Evolutionary conservation across 2,888 invertebrate genomes (phyloP).

Genomic region (Xestoiulus laeticollis): DNA sequence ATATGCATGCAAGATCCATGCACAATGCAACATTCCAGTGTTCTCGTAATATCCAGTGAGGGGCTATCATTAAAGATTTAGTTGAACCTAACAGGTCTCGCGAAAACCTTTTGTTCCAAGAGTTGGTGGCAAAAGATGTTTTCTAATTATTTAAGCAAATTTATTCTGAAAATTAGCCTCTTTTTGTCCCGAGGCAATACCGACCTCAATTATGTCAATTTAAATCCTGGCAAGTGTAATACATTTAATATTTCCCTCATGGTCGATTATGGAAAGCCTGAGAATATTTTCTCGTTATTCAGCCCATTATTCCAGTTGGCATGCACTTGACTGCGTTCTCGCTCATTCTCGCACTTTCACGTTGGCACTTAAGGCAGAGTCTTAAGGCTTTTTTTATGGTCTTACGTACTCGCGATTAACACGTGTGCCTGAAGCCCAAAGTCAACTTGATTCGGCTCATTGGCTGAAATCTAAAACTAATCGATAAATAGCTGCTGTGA

Average conservation of each 20-base stretch:
- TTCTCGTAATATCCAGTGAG: no score
- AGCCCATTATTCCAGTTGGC: slow-evolving; percentile 29
- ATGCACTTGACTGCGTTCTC: slow-evolving; percentile 36
- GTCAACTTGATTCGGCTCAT: slow-evolving; percentile 27
- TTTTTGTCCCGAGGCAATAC: background rate
- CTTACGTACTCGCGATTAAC: slow-evolving; percentile 3
- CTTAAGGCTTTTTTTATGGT: slow-evolving; percentile 22
- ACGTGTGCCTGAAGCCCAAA: background rate
- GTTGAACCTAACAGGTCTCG: no score
- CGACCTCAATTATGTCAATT: background rate
- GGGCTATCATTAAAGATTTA: no score
- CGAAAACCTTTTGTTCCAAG: no score
- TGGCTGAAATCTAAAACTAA: slow-evolving; percentile 23
- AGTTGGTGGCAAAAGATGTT: background rate
- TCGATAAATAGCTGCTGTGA: slow-evolving; percentile 12
- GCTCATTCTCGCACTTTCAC: background rate
- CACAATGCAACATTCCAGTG: no score
- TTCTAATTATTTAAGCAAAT: background rate
- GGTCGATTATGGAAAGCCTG: background rate
- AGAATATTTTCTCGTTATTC: slow-evolving; percentile 22
- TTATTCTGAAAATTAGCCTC: background rate
- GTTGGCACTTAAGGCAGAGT: background rate
- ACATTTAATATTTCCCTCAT: slow-evolving; percentile 30
- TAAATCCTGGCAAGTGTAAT: slow-evolving; percentile 6
- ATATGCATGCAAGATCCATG: no score